Evolutionary conservation across 1,140 invertebrate genomes (phyloP), one percentile per base, ranked within the genome.

Genomic region (Caerostris darwini): DNA sequence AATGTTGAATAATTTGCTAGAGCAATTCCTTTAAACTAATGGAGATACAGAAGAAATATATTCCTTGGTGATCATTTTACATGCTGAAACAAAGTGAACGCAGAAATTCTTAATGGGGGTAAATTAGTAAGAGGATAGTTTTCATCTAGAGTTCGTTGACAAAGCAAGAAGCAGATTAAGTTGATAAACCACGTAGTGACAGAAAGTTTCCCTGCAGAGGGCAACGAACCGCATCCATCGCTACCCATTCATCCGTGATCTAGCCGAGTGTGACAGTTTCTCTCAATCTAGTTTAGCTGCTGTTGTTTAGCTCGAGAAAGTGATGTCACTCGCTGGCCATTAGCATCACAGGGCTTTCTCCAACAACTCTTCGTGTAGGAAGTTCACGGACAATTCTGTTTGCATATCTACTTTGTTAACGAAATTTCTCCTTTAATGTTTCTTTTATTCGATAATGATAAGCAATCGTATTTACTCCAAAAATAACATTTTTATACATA

Each of bases 261-360:
- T 59, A 88, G n/a, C 10, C 7, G 53, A 17, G 34, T 88, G 86
- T 88, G 86, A 67, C 86, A 88, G 19, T 88, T 54, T 81, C 34
- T 10, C 69, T 14, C 71, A 77, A 77, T 77, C 71, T 77, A 53
- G 71, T 77, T 77, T 77, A 34, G 34, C 19, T 6, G 59, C 53
- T 53, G 61, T 64, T 54, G 14, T 88, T 67, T 54, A 7, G 10
- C 19, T 19, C 56, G 86, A 64, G 86, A 61, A 88, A 83, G 82
- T 83, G 14, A 57, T 83, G 56, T 83, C 82, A 56, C 82, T 77
- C 71, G 34, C 34, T 34, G 34, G 34, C 34, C 34, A 34, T 77
- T 12, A 67, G n/a, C 61, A 67, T 17, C 2, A 5, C 14, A n/a
- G 14, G 61, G 14, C 17, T 64, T 64, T 3, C 3, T 10, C 6